Conservation (phyloP, 2,888 invertebrate species). For the Orthonevra nobilis region DNA sequence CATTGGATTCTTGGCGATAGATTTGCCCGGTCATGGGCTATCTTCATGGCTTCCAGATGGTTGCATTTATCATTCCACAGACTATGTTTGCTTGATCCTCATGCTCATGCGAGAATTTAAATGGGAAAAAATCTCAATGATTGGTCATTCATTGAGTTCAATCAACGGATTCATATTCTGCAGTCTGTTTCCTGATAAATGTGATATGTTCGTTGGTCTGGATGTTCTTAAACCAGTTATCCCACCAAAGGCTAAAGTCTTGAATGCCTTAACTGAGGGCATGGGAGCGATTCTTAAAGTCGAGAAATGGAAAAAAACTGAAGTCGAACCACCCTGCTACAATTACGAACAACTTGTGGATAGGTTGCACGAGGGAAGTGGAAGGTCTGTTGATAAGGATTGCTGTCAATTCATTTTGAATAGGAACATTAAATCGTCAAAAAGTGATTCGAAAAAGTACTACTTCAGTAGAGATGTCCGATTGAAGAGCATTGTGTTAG, state of each 20-base stretch:
- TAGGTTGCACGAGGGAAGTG: slow-evolving; percentile 82
- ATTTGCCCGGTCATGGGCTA: slow-evolving; percentile 86
- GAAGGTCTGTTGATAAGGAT: slow-evolving; percentile 82
- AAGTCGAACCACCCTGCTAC: slow-evolving; percentile 83
- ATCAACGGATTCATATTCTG: slow-evolving; percentile 83
- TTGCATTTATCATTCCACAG: slow-evolving; percentile 80
- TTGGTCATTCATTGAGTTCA: slow-evolving; percentile 87
- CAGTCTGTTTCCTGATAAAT: slow-evolving; percentile 83
- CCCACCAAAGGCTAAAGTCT: slow-evolving; percentile 71
- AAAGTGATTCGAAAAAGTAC: slow-evolving; percentile 82
- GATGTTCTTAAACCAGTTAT: slow-evolving; percentile 77
- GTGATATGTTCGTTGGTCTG: slow-evolving; percentile 77
- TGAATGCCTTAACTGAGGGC: slow-evolving; percentile 78
- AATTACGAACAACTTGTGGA: slow-evolving; percentile 83
- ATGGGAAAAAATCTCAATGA: slow-evolving; percentile 85
- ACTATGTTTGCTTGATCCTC: slow-evolving; percentile 79
- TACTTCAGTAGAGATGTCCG: slow-evolving; percentile 85
- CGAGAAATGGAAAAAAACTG: slow-evolving; percentile 76
- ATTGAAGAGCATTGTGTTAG: slow-evolving; percentile 78
- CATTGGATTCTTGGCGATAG: slow-evolving; percentile 83
- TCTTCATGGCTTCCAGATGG: slow-evolving; percentile 86
- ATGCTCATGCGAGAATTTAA: slow-evolving; percentile 84
- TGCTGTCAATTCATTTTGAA: slow-evolving; percentile 82
- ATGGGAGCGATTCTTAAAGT: slow-evolving; percentile 79
- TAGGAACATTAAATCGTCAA: slow-evolving; percentile 82